phyloP scores from a whole-genome alignment of 2,888 invertebrate species.

The Seira musarum region DNA sequence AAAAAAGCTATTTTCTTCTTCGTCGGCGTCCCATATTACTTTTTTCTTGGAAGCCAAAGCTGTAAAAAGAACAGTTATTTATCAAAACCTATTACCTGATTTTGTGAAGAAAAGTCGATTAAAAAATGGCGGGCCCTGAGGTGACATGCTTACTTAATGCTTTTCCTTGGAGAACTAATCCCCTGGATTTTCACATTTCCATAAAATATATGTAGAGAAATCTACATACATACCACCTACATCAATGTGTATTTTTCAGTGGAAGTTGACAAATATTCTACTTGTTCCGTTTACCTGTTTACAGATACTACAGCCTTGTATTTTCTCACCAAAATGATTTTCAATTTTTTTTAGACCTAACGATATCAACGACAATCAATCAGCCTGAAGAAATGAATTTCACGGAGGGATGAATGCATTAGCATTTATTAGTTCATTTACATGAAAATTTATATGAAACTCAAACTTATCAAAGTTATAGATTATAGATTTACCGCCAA shows the following conservation, averaged over 20 bases:
- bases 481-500: too few species aligned
- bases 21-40: neutral
- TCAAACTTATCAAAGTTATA: too few species aligned
- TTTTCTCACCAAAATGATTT: too few species aligned
- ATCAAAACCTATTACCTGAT: conserved; percentile 11
- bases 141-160: neutral
- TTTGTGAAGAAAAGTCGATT: conserved; percentile 9
- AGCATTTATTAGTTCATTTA: too few species aligned
- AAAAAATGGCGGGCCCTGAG: neutral
- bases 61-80: neutral
- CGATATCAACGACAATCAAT: too few species aligned
- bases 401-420: too few species aligned
- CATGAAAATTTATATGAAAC: too few species aligned
- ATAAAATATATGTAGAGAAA: neutral
- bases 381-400: too few species aligned
- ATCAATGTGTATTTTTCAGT: neutral
- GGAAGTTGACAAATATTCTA: neutral
- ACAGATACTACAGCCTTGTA: too few species aligned
- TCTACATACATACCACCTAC: too few species aligned
- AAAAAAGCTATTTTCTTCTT: neutral
- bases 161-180: neutral
- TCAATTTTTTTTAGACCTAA: too few species aligned
- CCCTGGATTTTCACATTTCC: neutral
- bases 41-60: neutral
- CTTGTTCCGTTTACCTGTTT: neutral